Evolutionary conservation across 2,888 invertebrate genomes (phyloP).

Genomic region (Cephus pulcher): DNA sequence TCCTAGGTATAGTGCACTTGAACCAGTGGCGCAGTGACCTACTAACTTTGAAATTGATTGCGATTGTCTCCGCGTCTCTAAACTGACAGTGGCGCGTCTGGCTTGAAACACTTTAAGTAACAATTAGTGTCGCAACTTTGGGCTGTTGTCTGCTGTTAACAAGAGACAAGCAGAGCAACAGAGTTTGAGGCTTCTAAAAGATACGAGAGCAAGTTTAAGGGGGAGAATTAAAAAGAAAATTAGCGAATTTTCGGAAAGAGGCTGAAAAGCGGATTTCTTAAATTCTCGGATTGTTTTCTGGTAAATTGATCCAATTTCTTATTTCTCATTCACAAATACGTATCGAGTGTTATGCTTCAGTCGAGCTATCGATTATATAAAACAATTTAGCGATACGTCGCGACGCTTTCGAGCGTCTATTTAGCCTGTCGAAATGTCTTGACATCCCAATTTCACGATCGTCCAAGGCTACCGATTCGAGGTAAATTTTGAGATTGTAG

Average conservation of each 20-base stretch:
- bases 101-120: not conserved
- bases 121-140: not conserved
- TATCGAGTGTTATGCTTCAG: not conserved
- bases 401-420: not conserved
- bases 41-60: conserved; percentile 10
- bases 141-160: not conserved
- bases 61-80: not conserved
- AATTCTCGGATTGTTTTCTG: not conserved
- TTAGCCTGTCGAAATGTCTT: not conserved
- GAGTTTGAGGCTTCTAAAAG: not conserved
- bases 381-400: not conserved
- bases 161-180: not conserved
- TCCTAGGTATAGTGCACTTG: conserved; percentile 34
- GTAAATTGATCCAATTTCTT: not conserved
- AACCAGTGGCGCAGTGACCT: conserved; percentile 31
- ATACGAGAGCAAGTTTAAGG: not conserved
- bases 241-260: not conserved
- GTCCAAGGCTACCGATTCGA: conserved; percentile 4
- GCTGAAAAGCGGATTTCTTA: not conserved
- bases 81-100: not conserved
- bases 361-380: not conserved
- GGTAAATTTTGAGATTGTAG: conserved; percentile 5
- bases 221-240: not conserved
- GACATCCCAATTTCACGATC: not conserved
- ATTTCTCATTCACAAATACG: not conserved